These are phyloP conservation scores for Plectropomus leopardus DNA, from an alignment of 2,113 vertebrate species.

Conservation along the genomic window DNA sequence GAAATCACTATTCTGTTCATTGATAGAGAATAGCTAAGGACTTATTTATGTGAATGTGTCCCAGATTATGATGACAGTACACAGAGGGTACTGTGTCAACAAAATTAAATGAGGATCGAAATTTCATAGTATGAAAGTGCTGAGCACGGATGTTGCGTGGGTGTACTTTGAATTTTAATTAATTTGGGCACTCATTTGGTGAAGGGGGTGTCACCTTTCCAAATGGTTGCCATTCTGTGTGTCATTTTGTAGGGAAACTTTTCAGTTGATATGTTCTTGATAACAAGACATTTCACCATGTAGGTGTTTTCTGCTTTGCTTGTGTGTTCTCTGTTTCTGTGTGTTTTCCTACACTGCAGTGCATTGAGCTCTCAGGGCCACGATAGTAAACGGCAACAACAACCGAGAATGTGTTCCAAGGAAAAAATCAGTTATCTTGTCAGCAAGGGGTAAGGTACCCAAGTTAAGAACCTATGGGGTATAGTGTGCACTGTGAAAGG, in stretches of 20 bases:
- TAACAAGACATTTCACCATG: background rate
- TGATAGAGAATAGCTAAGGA: background rate
- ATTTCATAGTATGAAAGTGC: constrained; percentile 49
- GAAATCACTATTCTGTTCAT: background rate
- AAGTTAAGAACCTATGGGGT: background rate
- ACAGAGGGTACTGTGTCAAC: constrained; percentile 25
- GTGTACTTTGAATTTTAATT: constrained; percentile 49
- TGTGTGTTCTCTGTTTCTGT: background rate
- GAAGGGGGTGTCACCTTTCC: constrained; percentile 38
- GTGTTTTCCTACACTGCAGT: background rate
- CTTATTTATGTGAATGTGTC: constrained; percentile 25
- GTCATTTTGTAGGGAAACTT: constrained; percentile 3
- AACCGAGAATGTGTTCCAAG: background rate
- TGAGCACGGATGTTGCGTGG: constrained; percentile 40
- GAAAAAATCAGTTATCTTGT: constrained; percentile 6
- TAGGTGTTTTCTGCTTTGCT: background rate
- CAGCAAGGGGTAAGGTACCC: background rate
- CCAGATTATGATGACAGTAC: constrained; percentile 12
- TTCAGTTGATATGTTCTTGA: background rate
- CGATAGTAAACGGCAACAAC: background rate
- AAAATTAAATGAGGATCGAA: constrained; percentile 33
- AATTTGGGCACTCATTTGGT: constrained; percentile 18
- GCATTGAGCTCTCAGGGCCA: background rate
- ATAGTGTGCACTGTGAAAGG: background rate
- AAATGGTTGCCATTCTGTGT: background rate